Conservation (phyloP, 2,797 vertebrate genomes). For the Lagorchestes hirsutus region DNA sequence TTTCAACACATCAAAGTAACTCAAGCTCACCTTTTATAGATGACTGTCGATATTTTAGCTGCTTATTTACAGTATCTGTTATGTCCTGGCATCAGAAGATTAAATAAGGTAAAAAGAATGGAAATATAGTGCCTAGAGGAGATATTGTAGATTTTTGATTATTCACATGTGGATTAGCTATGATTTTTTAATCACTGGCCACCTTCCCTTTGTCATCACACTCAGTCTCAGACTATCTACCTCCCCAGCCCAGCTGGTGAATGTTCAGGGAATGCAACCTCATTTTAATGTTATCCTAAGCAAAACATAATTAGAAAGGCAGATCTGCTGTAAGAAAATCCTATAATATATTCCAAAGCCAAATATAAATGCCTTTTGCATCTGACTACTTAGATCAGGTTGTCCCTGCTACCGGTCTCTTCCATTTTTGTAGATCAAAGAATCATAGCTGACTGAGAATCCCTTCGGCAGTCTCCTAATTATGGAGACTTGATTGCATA, state of each 20-base stretch:
- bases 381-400: not conserved
- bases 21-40: not conserved
- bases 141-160: not conserved
- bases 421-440: not conserved
- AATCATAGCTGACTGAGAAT: not conserved
- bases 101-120: not conserved
- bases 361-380: not conserved
- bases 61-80: not conserved
- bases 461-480: not conserved
- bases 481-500: not conserved
- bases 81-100: not conserved
- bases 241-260: not conserved
- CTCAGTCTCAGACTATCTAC: not conserved
- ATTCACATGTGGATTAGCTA: not conserved
- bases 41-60: not conserved
- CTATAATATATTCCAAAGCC: not conserved
- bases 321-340: not conserved
- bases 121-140: not conserved
- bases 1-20: not conserved
- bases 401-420: not conserved
- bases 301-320: conserved; percentile 3
- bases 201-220: not conserved
- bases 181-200: not conserved
- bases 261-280: not conserved
- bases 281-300: conserved; percentile 5